A percentile compares a stretch with the other conserved stretches of the same genome.
Evolutionary conservation across 2,888 invertebrate genomes (phyloP).

Genomic region (Drosophila anomalata): DNA sequence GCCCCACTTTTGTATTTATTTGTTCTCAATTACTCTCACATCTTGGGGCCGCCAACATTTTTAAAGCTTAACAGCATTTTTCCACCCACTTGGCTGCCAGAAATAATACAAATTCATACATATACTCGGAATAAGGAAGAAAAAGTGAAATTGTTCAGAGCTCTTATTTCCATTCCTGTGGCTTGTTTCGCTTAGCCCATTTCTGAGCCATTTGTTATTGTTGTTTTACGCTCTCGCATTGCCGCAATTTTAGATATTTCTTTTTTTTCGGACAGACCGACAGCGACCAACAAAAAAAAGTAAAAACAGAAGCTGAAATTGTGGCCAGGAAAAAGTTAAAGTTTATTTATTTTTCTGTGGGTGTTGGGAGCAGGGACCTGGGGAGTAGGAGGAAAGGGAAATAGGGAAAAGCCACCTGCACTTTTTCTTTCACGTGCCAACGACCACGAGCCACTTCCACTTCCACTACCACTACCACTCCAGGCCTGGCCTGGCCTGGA

Average conservation of each 20-base stretch:
- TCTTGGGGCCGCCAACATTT: slow-evolving; percentile 44
- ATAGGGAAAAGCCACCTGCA: slow-evolving; percentile 69
- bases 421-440: slow-evolving; percentile 71
- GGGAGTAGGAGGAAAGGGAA: neutral
- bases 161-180: slow-evolving; percentile 47
- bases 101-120: slow-evolving; percentile 36
- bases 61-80: slow-evolving; percentile 71
- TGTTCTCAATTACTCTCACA: slow-evolving; percentile 46
- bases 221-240: slow-evolving; percentile 47
- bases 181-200: slow-evolving; percentile 51
- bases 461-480: slow-evolving; percentile 8
- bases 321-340: slow-evolving; percentile 68
- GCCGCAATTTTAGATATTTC: slow-evolving; percentile 67
- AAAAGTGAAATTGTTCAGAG: slow-evolving; percentile 31
- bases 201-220: slow-evolving; percentile 71
- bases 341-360: slow-evolving; percentile 69
- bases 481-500: slow-evolving; percentile 24
- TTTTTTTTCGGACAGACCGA: slow-evolving; percentile 32
- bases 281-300: slow-evolving; percentile 4
- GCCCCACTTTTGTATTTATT: slow-evolving; percentile 20
- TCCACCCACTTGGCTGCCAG: slow-evolving; percentile 45
- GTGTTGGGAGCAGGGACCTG: neutral
- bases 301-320: slow-evolving; percentile 33
- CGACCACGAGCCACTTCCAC: slow-evolving; percentile 52
- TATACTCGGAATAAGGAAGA: slow-evolving; percentile 13